Evolutionary conservation across 23 tunicate genomes (phyloP), one percentile per base, ranked within the genome.

Genomic region (Phallusia fumigata): DNA sequence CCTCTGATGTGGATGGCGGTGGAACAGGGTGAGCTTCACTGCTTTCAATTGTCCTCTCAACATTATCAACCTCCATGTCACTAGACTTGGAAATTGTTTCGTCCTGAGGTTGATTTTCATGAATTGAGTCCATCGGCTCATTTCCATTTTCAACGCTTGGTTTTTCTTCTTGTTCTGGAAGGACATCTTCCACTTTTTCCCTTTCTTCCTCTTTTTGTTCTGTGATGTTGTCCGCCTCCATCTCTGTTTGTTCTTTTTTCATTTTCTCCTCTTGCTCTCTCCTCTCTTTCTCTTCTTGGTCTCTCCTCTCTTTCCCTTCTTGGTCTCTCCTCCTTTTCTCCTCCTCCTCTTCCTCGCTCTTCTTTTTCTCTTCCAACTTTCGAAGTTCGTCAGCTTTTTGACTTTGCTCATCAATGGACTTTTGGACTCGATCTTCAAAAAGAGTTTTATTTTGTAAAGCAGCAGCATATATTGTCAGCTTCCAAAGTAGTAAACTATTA

Each of bases 291-390:
- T 21, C 6, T 72, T 50, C 31, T 50, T 86, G 31, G 49, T 86
- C 80, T 64, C 34, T 76, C 40, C 74, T 74, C 33, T 53, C 76
- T 33, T 53, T 74, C 40, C 33, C 6, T 44, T 36, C 11, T 33
- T 73, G 19, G 49, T 86, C 80, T 64, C 34, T 76, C 40, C 74
- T 74, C 33, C 50, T 74, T 33, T 53, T 74, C 40, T 52, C 78
- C 65, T 90, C 95, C 52, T 73, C 32, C 65, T 90, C 76, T 24
- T 75, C 72, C 35, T 76, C 81, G 10, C 22, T 65, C 73, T 31
- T 64, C 53, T 81, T 83, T 53, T 81, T 79, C 22, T 85, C 78
- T 76, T 90, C 95, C 32, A 81, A 65, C 36, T 40, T 52, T 15
- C 52, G 35, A 18, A 12, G 10, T 16, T 75, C 78, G 2, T 75